Conservation (phyloP, 2,888 invertebrate species). For the Nymphalis c-album region DNA sequence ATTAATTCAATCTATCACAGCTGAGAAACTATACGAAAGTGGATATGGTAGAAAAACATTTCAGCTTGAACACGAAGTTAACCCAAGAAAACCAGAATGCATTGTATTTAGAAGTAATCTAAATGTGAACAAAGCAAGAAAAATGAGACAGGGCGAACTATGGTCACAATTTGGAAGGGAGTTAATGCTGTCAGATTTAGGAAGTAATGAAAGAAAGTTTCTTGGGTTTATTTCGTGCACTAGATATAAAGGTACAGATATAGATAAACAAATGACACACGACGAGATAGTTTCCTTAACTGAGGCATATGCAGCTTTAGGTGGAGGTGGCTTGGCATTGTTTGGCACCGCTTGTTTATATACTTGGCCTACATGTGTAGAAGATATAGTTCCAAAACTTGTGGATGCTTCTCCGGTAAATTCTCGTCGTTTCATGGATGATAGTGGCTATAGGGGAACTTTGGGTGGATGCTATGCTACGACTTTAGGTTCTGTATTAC, state of each 20-base stretch:
- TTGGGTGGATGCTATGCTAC: slow-evolving; percentile 94
- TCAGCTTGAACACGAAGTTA: slow-evolving; percentile 85
- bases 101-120: slow-evolving; percentile 87
- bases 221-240: slow-evolving; percentile 95
- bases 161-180: slow-evolving; percentile 94
- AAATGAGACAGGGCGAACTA: slow-evolving; percentile 88
- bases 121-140: slow-evolving; percentile 85
- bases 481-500: slow-evolving; percentile 94
- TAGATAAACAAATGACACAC: slow-evolving; percentile 84
- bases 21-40: slow-evolving; percentile 91
- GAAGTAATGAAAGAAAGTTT: slow-evolving; percentile 88
- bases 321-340: slow-evolving; percentile 94
- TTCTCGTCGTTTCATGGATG: slow-evolving; percentile 89
- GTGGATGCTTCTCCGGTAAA: slow-evolving; percentile 84
- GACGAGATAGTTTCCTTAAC: slow-evolving; percentile 86
- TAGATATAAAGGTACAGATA: slow-evolving; percentile 84
- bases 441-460: slow-evolving; percentile 94
- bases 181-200: slow-evolving; percentile 86
- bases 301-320: slow-evolving; percentile 93
- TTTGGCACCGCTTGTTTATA: slow-evolving; percentile 95
- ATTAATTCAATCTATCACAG: slow-evolving; percentile 91
- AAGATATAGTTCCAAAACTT: slow-evolving; percentile 83
- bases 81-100: slow-evolving; percentile 83
- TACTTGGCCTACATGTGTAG: slow-evolving; percentile 90
- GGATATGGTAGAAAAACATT: slow-evolving; percentile 91